A percentile compares a stretch with the other conserved stretches of the same genome.
Evolutionary conservation across 2,797 vertebrate genomes (phyloP).

Genomic region (Pseudochaenichthys georgianus): DNA sequence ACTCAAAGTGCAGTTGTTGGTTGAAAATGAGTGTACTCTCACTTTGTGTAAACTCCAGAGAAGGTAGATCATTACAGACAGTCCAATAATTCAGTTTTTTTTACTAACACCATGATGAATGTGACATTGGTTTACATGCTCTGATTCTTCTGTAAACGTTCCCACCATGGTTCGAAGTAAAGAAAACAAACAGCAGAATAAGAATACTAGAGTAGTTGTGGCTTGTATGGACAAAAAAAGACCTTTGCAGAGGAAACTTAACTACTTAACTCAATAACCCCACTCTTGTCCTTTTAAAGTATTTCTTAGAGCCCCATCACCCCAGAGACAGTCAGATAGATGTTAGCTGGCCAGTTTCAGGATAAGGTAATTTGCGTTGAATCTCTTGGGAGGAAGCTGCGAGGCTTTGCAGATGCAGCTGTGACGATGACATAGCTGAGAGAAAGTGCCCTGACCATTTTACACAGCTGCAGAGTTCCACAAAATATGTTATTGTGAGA

Average conservation of each 20-base stretch:
- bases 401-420: slow-evolving; percentile 76
- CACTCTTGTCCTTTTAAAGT: not conserved
- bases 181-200: slow-evolving; percentile 12
- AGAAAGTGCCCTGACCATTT: slow-evolving; percentile 62
- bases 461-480: slow-evolving; percentile 72
- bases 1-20: slow-evolving; percentile 7
- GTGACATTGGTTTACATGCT: slow-evolving; percentile 31
- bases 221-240: not conserved
- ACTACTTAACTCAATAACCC: not conserved
- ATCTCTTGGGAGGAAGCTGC: slow-evolving; percentile 64
- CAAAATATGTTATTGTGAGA: slow-evolving; percentile 38
- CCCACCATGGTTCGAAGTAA: slow-evolving; percentile 1
- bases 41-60: slow-evolving; percentile 9
- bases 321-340: slow-evolving; percentile 16
- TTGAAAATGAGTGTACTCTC: slow-evolving; percentile 8
- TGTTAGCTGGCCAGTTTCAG: slow-evolving; percentile 39
- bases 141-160: slow-evolving; percentile 15
- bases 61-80: slow-evolving; percentile 1
- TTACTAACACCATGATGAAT: not conserved
- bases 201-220: not conserved
- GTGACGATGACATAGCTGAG: slow-evolving; percentile 69
- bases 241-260: not conserved
- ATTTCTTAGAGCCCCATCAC: slow-evolving; percentile 2
- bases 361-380: slow-evolving; percentile 49
- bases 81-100: not conserved